Percentiles rank a stretch among this genome's conserved stretches.
phyloP scores from a whole-genome alignment of 2,888 invertebrate genomes.

The Agrochola lychnidis region DNA sequence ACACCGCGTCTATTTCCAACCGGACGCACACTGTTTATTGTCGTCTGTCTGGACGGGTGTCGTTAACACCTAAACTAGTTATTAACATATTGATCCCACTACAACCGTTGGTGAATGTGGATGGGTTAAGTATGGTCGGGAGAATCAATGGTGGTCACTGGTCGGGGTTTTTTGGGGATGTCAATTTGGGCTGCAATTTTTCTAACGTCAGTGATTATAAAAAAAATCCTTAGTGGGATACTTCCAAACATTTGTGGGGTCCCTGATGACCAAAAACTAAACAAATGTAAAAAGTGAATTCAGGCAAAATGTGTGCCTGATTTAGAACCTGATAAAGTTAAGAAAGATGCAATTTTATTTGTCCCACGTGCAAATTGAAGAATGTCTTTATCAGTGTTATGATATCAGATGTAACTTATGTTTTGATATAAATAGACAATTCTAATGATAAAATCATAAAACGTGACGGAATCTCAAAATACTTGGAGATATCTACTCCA shows the following conservation, averaged over 20 bases:
- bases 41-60: slow-evolving; percentile 83
- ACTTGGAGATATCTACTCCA: not conserved
- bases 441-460: not conserved
- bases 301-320: not conserved
- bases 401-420: slow-evolving; percentile 3
- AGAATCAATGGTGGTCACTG: slow-evolving; percentile 21
- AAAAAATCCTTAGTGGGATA: too few relatives aligned
- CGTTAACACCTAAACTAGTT: slow-evolving; percentile 84
- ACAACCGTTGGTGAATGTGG: slow-evolving; percentile 53
- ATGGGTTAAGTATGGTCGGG: slow-evolving; percentile 52
- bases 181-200: not conserved
- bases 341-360: slow-evolving; percentile 17
- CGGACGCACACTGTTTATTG: slow-evolving; percentile 88
- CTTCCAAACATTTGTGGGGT: not conserved
- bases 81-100: slow-evolving; percentile 81
- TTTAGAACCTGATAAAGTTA: not conserved
- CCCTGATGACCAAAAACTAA: not conserved
- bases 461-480: slow-evolving; percentile 20
- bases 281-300: too few relatives aligned
- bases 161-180: not conserved
- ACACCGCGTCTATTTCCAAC: slow-evolving; percentile 87
- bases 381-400: not conserved
- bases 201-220: not conserved
- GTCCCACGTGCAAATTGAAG: not conserved
- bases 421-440: slow-evolving; percentile 18